Evolutionary conservation across 2,797 vertebrate species (phyloP).

Genomic region (Threskiornis aethiopicus): DNA sequence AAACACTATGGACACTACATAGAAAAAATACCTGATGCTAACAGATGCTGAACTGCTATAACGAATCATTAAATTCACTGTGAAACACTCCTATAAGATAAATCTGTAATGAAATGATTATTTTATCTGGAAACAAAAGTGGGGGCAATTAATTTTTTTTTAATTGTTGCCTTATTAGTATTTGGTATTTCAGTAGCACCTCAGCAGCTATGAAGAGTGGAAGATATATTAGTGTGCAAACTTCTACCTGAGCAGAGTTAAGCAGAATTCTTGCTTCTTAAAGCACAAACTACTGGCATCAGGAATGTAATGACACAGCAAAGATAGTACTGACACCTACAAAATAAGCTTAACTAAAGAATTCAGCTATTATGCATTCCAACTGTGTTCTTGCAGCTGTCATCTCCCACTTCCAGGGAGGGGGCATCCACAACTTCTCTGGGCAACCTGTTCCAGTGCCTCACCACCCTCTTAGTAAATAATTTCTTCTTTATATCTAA

Average conservation of each 20-base stretch:
- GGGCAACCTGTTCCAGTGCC: no score
- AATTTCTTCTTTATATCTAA: no score
- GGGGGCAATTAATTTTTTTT: neutral
- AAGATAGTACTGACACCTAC: neutral
- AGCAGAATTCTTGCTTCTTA: neutral
- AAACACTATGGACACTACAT: neutral
- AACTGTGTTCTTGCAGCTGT: constrained; percentile 12
- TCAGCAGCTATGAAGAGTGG: neutral
- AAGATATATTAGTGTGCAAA: neutral
- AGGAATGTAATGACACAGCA: constrained; percentile 48
- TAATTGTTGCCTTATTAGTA: neutral
- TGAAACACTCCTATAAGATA: neutral
- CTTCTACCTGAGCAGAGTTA: neutral
- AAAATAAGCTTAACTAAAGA: constrained; percentile 5
- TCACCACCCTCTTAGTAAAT: no score
- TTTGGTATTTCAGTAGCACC: neutral
- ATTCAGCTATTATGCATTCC: neutral
- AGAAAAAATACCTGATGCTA: neutral
- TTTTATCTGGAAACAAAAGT: neutral
- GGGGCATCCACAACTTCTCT: no score
- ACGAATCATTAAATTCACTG: neutral
- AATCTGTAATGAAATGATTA: neutral
- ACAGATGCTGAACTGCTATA: neutral
- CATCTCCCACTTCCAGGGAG: neutral
- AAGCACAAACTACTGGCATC: neutral